A percentile compares a stretch with the other conserved stretches of the same genome.
These are phyloP conservation scores for Calosoma granatense DNA, from an alignment of 1,140 invertebrate species.

Conservation along the genomic window DNA sequence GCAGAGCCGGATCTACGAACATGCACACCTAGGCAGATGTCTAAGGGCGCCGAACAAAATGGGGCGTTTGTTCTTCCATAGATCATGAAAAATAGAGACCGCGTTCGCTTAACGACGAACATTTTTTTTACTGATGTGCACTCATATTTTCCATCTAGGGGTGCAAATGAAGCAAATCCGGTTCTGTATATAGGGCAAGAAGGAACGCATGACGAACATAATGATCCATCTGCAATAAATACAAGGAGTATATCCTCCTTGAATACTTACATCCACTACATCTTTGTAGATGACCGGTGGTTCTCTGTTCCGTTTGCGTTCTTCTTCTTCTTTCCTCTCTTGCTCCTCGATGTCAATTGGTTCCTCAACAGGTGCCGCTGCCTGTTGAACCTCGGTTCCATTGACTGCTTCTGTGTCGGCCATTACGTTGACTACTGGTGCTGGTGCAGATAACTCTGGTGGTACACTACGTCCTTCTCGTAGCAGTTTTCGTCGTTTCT, in stretches of 20 bases:
- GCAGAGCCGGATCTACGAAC: no score
- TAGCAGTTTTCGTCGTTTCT: constrained; percentile 54
- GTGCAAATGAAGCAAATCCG: no score
- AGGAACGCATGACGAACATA: not conserved
- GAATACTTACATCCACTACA: constrained; percentile 54
- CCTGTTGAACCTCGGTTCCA: constrained; percentile 29
- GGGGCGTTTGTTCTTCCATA: no score
- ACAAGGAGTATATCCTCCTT: no score
- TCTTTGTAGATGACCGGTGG: constrained; percentile 77
- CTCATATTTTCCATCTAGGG: no score
- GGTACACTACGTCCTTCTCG: constrained; percentile 29
- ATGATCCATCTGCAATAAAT: not conserved
- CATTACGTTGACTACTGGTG: constrained; percentile 28
- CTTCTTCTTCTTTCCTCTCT: constrained; percentile 53
- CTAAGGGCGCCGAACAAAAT: no score
- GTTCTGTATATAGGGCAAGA: no score
- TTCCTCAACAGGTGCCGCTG: constrained; percentile 38
- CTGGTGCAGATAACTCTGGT: constrained; percentile 17
- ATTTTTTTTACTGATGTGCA: no score
- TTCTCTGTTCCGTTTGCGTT: constrained; percentile 61
- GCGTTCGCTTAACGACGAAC: no score
- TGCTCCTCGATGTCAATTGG: constrained; percentile 52
- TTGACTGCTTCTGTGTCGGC: constrained; percentile 35
- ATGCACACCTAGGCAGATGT: no score
- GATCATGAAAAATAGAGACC: no score